Evolutionary conservation across 2,888 invertebrate genomes (phyloP), one percentile per base, ranked within the genome.

Genomic region (Pollenia angustigena): DNA sequence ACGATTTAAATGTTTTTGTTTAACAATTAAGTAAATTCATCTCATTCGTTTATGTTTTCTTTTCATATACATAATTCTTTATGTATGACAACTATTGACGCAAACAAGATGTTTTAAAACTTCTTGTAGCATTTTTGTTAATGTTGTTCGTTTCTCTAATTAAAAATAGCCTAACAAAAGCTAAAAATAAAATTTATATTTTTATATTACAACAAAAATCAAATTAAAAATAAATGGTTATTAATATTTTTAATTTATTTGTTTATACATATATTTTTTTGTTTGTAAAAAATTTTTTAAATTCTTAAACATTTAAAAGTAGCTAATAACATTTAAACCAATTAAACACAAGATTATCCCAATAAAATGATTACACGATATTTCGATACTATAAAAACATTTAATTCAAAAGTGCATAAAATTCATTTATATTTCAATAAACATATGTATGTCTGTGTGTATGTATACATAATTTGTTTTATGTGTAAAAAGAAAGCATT

Each of bases 171-270:
- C 10, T 60, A 16, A 32, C 6, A 71, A 81, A 66, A 40, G 32
- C 72, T 74, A 81, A 60, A 81, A 81, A 81, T 75, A 74, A 10
- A 10, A n/a, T n/a, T 42, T n/a, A 10, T n/a, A 46, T 69, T 76
- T 23, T 52, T 50, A 52, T 11, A 64, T 11, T 23, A 44, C 11
- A 76, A 66, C 1, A 68, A 23, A 64, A 75, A 58, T 52, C 18
- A 74, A 68, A 60, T 56, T 1, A 68, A 79, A 74, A 85, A 79
- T 54, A 79, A 74, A 62, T 79, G 82, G 72, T 44, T 56, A 54
- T 68, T 68, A 42, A 74, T 42, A 79, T 75, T 72, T 60, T 46
- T 76, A 50, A 16, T 50, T 58, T 68, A 75, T 84, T 68, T 79
- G 46, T 69, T 32, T 32, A 32, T 6, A 32, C 6, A 32, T 32